A percentile compares a stretch with the other conserved stretches of the same genome.
Evolutionary conservation across 2,113 vertebrate species (phyloP).

Genomic region (Corythornis madagascariensis): DNA sequence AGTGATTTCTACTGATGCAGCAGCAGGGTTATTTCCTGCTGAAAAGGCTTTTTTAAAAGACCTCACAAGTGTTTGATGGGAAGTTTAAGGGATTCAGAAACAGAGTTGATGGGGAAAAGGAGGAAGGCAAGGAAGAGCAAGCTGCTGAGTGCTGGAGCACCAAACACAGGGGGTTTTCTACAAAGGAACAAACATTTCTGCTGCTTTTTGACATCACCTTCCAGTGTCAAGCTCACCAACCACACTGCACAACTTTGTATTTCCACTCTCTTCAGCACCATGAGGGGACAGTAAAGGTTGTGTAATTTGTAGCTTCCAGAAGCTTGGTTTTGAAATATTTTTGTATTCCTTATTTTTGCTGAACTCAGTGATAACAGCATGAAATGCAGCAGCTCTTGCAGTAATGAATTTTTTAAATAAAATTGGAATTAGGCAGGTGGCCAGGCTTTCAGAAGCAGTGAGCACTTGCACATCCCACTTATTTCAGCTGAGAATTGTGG

Average conservation of each 20-base stretch:
- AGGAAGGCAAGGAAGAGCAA: neutral
- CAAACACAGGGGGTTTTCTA: neutral
- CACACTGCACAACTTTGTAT: neutral
- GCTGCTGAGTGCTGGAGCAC: neutral
- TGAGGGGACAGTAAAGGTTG: neutral
- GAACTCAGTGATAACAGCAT: neutral
- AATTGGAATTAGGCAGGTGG: slow-evolving; percentile 2
- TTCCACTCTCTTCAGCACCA: neutral
- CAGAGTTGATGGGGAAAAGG: neutral
- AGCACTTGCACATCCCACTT: slow-evolving; percentile 39
- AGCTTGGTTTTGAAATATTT: neutral
- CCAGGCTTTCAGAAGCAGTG: slow-evolving; percentile 19
- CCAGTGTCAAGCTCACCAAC: neutral
- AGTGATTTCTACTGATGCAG: neutral
- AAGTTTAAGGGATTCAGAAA: neutral
- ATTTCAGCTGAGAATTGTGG: slow-evolving; percentile 41
- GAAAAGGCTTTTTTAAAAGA: neutral
- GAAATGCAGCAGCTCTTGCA: neutral
- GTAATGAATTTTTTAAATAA: neutral
- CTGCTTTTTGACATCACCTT: neutral
- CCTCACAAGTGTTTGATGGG: neutral
- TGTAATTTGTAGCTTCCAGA: neutral
- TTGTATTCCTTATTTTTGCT: neutral
- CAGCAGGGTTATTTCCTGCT: neutral
- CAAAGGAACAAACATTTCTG: neutral